Evolutionary conservation across 2,888 invertebrate species (phyloP), one percentile per base, ranked within the genome.

Genomic region (Parnassius apollo): DNA sequence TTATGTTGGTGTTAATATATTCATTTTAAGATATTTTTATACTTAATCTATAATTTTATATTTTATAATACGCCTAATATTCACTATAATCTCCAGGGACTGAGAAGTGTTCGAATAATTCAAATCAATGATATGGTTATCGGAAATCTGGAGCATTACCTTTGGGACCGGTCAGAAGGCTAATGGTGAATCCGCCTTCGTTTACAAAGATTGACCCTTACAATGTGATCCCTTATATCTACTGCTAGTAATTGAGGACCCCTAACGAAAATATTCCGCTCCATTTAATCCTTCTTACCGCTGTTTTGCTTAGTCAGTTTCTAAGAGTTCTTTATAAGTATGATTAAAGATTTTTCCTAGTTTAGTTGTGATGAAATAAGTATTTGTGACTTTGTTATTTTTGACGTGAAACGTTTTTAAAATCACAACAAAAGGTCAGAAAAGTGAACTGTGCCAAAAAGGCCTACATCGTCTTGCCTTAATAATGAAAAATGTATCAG

Each of bases 81-180:
- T 52, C 52, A 35, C 57, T 52, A 10, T 13, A 12, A 11, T 46
- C 51, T 46, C 52, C 2, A 35, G 42, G 52, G 53, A 42, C 9
- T 50, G 42, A 1, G 11, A 54, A 51, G 63, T 51, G 60, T 67
- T 66, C 65, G 68, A 69, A 70, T 71, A 66, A 65, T 62, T 62
- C 68, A 69, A 71, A 70, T 71, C 70, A 71, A 72, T 69, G 69
- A 66, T 46, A 57, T 64, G 86, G 87, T 88, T 88, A 87, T 82
- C 72, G 75, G 71, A 74, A 80, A 80, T 83, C 80, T 78, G 75
- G 69, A 73, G 74, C 77, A 76, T 80, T 82, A 83, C 85, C 85
- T 86, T 82, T 81, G 83, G 83, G 82, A 71, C 75, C 82, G 82
- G 82, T 80, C 83, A 81, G 72, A 73, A 77, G 86, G 83, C 80